Percentiles rank a stretch among this genome's conserved stretches.
These are phyloP conservation scores for Abrostola tripartita DNA, from an alignment of 2,888 invertebrate species.

Conservation along the genomic window DNA sequence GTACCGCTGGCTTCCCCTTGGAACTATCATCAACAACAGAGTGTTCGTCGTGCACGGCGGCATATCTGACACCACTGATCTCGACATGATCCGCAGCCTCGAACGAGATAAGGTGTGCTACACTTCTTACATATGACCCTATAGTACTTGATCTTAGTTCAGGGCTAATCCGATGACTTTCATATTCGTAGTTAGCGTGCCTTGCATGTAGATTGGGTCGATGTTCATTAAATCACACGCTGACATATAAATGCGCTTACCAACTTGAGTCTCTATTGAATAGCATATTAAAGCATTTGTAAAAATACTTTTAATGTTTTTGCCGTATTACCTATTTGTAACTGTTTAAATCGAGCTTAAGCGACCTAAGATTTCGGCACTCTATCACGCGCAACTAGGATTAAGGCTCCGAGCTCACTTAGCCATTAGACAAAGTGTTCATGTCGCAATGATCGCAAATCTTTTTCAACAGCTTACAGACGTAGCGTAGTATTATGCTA, in stretches of 20 bases:
- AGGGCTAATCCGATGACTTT: slow-evolving; percentile 1
- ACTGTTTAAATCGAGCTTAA: no score
- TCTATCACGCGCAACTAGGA: no score
- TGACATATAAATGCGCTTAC: not conserved
- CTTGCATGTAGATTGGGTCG: not conserved
- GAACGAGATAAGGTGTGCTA: slow-evolving; percentile 94
- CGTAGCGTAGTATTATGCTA: no score
- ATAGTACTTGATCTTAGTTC: not conserved
- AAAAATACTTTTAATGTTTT: no score
- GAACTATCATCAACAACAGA: slow-evolving; percentile 96
- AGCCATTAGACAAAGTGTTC: no score
- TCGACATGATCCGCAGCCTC: slow-evolving; percentile 93
- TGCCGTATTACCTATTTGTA: no score
- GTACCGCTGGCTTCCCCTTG: slow-evolving; percentile 97
- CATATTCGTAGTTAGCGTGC: not conserved
- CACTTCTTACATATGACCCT: not conserved
- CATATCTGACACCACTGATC: slow-evolving; percentile 95
- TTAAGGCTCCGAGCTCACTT: no score
- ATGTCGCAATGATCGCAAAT: no score
- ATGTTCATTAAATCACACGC: not conserved
- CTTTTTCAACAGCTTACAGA: no score
- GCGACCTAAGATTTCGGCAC: no score
- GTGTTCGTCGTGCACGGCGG: slow-evolving; percentile 98
- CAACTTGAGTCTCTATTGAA: not conserved
- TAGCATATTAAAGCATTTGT: not conserved